Evolutionary conservation across 2,888 invertebrate species (phyloP).

Genomic region (Clanis bilineata): DNA sequence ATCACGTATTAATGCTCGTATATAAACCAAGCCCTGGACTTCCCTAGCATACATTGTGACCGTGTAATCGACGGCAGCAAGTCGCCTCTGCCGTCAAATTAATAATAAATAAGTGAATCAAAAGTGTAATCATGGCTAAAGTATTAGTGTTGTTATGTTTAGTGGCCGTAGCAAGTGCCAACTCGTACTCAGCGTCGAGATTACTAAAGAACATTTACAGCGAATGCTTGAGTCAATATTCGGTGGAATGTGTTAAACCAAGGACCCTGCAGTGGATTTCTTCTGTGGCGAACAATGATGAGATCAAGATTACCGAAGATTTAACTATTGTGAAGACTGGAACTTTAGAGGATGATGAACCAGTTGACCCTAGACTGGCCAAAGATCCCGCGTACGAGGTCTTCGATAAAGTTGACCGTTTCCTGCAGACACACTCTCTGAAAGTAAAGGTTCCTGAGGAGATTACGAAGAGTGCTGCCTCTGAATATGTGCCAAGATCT

Average conservation of each 20-base stretch:
- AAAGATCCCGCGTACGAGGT: constrained; percentile 82
- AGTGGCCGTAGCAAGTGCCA: constrained; percentile 61
- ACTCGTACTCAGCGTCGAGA: constrained; percentile 82
- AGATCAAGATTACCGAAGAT: constrained; percentile 89
- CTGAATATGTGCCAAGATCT: constrained; percentile 84
- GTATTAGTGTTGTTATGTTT: constrained; percentile 67
- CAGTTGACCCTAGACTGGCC: constrained; percentile 72
- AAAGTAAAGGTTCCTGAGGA: constrained; percentile 88
- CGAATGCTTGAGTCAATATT: constrained; percentile 86
- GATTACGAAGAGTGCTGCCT: constrained; percentile 79
- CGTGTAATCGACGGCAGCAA: constrained; percentile 66
- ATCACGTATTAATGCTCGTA: constrained; percentile 82
- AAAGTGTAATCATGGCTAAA: constrained; percentile 69
- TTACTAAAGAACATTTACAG: constrained; percentile 85
- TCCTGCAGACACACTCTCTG: constrained; percentile 88
- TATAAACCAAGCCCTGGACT: constrained; percentile 79
- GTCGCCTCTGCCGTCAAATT: constrained; percentile 67
- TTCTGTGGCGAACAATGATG: constrained; percentile 84
- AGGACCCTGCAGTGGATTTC: constrained; percentile 89
- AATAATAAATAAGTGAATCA: constrained; percentile 36
- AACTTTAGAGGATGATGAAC: constrained; percentile 62
- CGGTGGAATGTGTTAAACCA: constrained; percentile 88
- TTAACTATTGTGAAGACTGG: constrained; percentile 86
- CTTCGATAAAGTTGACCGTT: constrained; percentile 88
- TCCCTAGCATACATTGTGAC: constrained; percentile 77